Evolutionary conservation across 1,140 invertebrate species (phyloP).

Genomic region (Vanessa tameamea): DNA sequence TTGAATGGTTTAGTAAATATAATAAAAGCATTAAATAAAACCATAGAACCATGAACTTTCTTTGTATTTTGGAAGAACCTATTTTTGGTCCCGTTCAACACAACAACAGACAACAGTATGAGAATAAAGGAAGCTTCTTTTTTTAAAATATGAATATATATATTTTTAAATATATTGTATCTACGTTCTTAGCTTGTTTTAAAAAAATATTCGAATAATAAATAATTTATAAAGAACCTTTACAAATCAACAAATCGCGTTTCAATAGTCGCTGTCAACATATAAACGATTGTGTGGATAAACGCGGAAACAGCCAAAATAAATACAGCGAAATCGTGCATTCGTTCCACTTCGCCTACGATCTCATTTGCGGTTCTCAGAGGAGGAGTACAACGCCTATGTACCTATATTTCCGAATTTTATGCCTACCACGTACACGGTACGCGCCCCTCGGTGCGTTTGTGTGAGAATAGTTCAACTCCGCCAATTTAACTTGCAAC

Average conservation of each 20-base stretch:
- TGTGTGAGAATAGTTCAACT: slow-evolving; percentile 61
- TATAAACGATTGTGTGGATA: slow-evolving; percentile 37
- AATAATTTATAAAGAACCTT: neutral
- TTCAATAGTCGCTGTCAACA: slow-evolving; percentile 23
- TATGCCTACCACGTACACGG: slow-evolving; percentile 67
- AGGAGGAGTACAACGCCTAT: slow-evolving; percentile 65
- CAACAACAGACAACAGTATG: no score
- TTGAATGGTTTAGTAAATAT: no score
- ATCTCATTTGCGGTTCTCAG: slow-evolving; percentile 73
- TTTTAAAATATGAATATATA: no score
- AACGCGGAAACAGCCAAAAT: slow-evolving; percentile 51
- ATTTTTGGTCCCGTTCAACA: no score
- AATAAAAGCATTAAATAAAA: no score
- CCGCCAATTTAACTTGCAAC: slow-evolving; percentile 52
- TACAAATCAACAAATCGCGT: slow-evolving; percentile 5
- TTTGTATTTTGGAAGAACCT: no score
- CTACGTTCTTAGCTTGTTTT: no score
- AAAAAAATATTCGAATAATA: no score
- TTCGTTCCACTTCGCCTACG: slow-evolving; percentile 67
- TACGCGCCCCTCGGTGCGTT: slow-evolving; percentile 42
- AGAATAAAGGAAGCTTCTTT: no score
- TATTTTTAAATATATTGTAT: no score
- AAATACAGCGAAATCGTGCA: slow-evolving; percentile 69
- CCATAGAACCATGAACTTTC: no score
- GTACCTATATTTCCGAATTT: slow-evolving; percentile 76